Evolutionary conservation across 2,113 vertebrate species (phyloP), one percentile per base, ranked within the genome.

Genomic region (Pyxicephalus adspersus): DNA sequence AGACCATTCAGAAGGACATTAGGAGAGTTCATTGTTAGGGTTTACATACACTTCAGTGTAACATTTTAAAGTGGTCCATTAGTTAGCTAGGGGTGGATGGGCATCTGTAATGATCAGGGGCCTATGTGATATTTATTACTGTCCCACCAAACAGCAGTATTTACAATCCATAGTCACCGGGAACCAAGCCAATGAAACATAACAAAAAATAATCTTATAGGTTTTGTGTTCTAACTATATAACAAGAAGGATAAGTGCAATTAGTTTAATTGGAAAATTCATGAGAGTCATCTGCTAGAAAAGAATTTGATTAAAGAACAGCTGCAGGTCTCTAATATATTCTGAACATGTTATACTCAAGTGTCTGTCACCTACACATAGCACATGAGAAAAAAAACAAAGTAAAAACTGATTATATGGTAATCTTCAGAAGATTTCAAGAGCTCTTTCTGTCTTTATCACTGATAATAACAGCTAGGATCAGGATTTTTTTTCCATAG

Each of bases 331-430:
- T 9, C 34, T 50, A 45, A 52, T 17, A 23, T 45, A 18, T 18
- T 22, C 45, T 20, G 55, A 23, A 28, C 1, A 57, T 34, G n/a
- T 54, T 31, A 34, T 5, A 31, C 26, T 58, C 57, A 61, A 25
- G 22, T 75, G 57, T 20, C 57, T 26, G 29, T 45, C 71, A 57
- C 71, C 71, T 74, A 74, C 71, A 31, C 71, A 74, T 18, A 13
- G 34, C 6, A 7, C 0, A 31, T 9, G 5, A 25, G 17, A 45
- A 23, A 16, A 31, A 67, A 23, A 20, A 66, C 34, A n/a, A 17
- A 20, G 19, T 9, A n/a, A n/a, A 66, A 66, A 34, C 26, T 31
- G 19, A 34, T 34, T 22, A 22, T 11, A 1, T 50, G 38, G 11
- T 5, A 68, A 50, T 38, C 22, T 22, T 31, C 38, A 45, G 11